phyloP scores from a whole-genome alignment of 2,888 invertebrate genomes.

The Epistrophe eligans region DNA sequence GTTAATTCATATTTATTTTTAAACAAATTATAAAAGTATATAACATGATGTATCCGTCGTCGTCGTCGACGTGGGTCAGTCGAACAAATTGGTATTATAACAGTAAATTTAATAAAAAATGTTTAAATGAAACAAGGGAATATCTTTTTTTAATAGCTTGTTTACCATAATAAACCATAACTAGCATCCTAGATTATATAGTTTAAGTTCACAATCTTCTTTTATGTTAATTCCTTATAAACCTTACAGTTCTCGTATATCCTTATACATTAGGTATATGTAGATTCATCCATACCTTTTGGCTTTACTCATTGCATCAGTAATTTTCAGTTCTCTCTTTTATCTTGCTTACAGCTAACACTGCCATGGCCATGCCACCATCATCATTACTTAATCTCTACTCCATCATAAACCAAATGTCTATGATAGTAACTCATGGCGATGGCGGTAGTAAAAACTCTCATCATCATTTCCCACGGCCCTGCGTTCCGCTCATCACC shows the following conservation, averaged over 20 bases:
- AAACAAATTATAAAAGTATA: too few relatives aligned
- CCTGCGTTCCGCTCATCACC: too few relatives aligned
- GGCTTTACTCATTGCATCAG: conserved; percentile 35
- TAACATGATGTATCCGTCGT: too few relatives aligned
- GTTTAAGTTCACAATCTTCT: conserved; percentile 11
- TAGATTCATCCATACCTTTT: conserved; percentile 15
- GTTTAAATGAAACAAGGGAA: conserved; percentile 13
- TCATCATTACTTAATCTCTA: conserved; percentile 68
- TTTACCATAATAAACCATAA: conserved; percentile 4
- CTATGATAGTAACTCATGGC: conserved; percentile 52
- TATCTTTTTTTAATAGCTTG: neutral
- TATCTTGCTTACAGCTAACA: conserved; percentile 39
- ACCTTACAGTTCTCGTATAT: neutral
- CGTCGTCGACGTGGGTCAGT: neutral
- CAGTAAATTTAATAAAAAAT: neutral
- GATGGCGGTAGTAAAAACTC: conserved; percentile 56
- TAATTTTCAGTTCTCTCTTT: conserved; percentile 39
- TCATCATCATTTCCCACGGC: conserved; percentile 71
- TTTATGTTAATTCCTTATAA: neutral
- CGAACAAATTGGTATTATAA: neutral
- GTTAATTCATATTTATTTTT: too few relatives aligned
- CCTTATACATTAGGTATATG: too few relatives aligned
- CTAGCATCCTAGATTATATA: conserved; percentile 6
- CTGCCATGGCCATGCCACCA: conserved; percentile 22
- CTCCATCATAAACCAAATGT: conserved; percentile 68